Base-by-base conservation (phyloP, 2,888 invertebrate genomes). In the Pteria penguin region DNA sequence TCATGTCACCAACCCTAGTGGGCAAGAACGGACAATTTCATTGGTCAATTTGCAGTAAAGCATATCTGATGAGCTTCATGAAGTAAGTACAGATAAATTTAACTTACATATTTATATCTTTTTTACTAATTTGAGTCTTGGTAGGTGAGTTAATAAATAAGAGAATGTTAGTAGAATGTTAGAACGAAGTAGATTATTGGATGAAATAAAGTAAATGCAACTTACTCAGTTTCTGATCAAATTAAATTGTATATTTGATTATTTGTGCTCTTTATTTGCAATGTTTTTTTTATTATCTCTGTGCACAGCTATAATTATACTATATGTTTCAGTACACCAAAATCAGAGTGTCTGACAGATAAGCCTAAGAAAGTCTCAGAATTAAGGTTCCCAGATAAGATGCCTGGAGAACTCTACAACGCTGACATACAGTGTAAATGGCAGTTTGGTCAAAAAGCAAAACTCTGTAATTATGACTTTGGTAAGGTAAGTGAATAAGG, bases 11-110 rank as follows among this genome's bases (percentile, higher is more conserved):
- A 14, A 85, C 86, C n/a, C 82, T 89, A 36, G 83, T 87, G 78
- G 86, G 85, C 22, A 87, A 87, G 67, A 86, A 88, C 77, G 89
- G 89, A 27, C 81, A 82, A 57, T 87, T 89, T 74, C 86, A 87
- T 70, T 90, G 90, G 90, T 90, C 90, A 27, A 84, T 85, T 75
- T 89, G 91, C 77, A 89, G 88, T 78, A 85, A 88, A 78, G 84
- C 85, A 32, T 88, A 88, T 69, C 85, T 91, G 14, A 83, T 87
- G 80, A 83, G 88, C 45, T 90, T 90, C 79, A 84, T 91, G 29
- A 88, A 87, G 89, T 90, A 81, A 86, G 86, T 45, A 18, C n/a
- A n/a, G n/a, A n/a, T n/a, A n/a, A n/a, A n/a, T n/a, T n/a, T n/a
- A n/a, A n/a, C n/a, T n/a, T n/a, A n/a, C n/a, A n/a, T n/a, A n/a